Base-by-base conservation (phyloP, 2,797 vertebrate species). In the Sebastes itinus region DNA sequence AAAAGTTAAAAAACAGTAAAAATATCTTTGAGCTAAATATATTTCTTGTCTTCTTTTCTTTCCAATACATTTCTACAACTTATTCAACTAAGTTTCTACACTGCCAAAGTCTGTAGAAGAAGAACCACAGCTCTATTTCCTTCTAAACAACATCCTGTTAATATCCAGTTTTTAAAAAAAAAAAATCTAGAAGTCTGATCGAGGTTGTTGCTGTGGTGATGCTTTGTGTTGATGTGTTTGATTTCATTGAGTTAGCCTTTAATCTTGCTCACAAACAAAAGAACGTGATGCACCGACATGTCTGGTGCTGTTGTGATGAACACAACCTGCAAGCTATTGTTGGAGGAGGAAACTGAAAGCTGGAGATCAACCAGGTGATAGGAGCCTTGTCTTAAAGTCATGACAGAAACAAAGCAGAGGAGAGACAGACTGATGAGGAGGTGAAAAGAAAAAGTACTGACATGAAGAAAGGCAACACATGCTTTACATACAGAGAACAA, bases 341-440 rank as follows among this genome's bases (percentile, higher is more conserved):
- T 69, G 78, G 62, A 81, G 72, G 54, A 67, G 80, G 69, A 78
- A 60, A 72, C 42, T 52, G 60, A 79, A 56, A 81, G 71, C 67
- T 49, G 38, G 62, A 85, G 81, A 86, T 90, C 85, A 91, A 89
- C 63, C 68, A 20, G 74, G 28, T 62, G 77, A 84, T 83, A 78
- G 75, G 33, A 81, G 54, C 30, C 63, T 76, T 14, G 54, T 75
- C 83, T 87, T 85, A 79, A 76, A 74, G 64, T 55, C 60, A 42
- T 70, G 72, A 88, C 79, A 72, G 81, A 82, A 68, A 78, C 58
- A 66, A 42, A 69, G 56, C 61, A 59, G 56, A 77, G 32, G 54
- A 85, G 59, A 63, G 49, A 65, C 42, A 83, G 62, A 77, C 35
- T 75, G 80, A 79, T 54, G 67, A 65, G 46, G 58, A 38, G 68